Evolutionary conservation across 2,888 invertebrate species (phyloP).

Genomic region (Erynnis tages): DNA sequence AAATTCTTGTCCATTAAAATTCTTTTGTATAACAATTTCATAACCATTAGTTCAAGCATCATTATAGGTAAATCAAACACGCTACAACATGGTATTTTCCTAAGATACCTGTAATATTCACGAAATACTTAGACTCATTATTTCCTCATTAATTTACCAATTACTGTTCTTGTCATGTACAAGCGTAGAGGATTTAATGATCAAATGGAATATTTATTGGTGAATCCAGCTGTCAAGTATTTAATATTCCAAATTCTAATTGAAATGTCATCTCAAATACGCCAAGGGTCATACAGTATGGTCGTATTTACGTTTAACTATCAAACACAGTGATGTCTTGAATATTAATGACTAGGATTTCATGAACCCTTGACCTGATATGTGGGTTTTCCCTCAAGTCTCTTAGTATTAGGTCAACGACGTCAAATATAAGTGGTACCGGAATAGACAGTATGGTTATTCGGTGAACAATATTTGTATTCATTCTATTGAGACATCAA

Average conservation of each 20-base stretch:
- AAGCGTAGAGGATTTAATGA: background rate
- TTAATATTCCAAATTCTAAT: conserved; percentile 6
- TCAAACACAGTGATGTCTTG: conserved; percentile 23
- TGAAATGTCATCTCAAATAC: conserved; percentile 7
- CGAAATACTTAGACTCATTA: background rate
- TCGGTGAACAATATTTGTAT: no score
- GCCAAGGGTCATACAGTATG: background rate
- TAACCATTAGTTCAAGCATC: background rate
- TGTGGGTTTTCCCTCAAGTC: conserved; percentile 3
- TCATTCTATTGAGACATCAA: no score
- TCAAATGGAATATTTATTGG: background rate
- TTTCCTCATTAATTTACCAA: conserved; percentile 5
- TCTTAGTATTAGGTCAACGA: background rate
- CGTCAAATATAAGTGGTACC: conserved; percentile 1
- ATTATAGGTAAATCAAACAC: background rate
- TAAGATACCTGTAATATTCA: background rate
- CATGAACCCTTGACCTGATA: conserved; percentile 15
- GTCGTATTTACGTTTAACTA: conserved; percentile 14
- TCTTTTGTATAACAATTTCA: background rate
- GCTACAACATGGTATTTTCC: background rate
- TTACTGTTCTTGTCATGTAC: background rate
- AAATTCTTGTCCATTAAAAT: background rate
- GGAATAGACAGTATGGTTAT: background rate
- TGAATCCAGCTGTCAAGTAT: background rate
- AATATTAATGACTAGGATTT: conserved; percentile 21